Evolutionary conservation across 2,113 vertebrate genomes (phyloP), one percentile per base, ranked within the genome.

Genomic region (Pteropus alecto): DNA sequence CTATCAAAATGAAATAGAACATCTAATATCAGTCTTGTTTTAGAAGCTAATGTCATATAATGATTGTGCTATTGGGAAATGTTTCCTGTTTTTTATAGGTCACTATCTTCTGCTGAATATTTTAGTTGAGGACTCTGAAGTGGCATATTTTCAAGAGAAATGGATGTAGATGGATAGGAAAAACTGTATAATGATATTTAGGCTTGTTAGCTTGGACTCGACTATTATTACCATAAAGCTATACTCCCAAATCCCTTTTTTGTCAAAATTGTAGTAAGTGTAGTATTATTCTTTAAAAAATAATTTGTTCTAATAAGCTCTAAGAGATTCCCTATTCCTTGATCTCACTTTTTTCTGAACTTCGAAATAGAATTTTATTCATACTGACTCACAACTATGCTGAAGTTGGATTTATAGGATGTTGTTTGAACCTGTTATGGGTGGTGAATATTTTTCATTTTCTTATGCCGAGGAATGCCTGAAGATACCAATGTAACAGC

Each of bases 391-490:
- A 61, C 63, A 82, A 18, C 38, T 74, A 1, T 74, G 65, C 70
- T 88, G 16, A 85, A 90, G 61, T 83, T 83, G 48, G 10, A 93
- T 86, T 70, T 87, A 92, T 84, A 84, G 30, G 26, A 43, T 56
- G 13, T 93, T 96, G 28, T 97, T 93, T 92, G 73, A 96, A 82
- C 33, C 51, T 96, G 22, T 35, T 88, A 33, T 56, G 28, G 43
- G 88, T 96, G 56, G 21, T 93, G 38, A 94, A 54, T 96, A 90
- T 35, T 86, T 89, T 91, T 93, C 38, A 90, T 95, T 97, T 97
- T 94, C 16, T 77, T 88, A 63, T 18, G 51, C 35, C 60, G 41
- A 93, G 30, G 82, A 87, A 14, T 93, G 28, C 28, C 54, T 74
- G 58, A 87, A 90, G 73, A 78, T 89, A 89, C 15, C 41, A 87